A percentile compares a stretch with the other conserved stretches of the same genome.
These are phyloP conservation scores for Falco naumanni DNA, from an alignment of 2,797 vertebrate genomes.

Conservation along the genomic window DNA sequence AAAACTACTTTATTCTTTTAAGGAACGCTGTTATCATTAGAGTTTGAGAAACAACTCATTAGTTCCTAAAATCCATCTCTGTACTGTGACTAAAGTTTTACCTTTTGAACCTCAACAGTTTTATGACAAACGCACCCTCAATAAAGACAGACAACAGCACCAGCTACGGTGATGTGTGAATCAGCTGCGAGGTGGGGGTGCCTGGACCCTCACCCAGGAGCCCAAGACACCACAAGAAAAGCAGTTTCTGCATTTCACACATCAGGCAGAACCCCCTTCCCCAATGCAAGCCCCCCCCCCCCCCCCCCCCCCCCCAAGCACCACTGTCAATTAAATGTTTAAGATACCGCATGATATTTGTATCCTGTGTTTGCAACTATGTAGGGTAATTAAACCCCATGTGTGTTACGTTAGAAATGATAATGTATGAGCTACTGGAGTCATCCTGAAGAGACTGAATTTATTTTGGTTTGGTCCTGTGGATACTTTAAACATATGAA, in stretches of 20 bases:
- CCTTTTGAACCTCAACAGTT: not conserved
- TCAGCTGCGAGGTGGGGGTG: not conserved
- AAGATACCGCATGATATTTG: not conserved
- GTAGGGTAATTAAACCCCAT: slow-evolving; percentile 6
- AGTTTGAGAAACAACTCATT: not conserved
- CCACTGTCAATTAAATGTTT: not conserved
- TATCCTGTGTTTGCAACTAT: not conserved
- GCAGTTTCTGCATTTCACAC: not conserved
- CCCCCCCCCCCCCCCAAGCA: not conserved
- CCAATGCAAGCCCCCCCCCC: not conserved
- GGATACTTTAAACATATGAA: slow-evolving; percentile 47
- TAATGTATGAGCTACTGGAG: not conserved
- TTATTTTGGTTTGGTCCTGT: not conserved
- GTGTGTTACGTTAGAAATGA: not conserved
- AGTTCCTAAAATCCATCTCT: not conserved
- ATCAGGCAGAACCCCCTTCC: not conserved
- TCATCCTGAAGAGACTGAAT: slow-evolving; percentile 20
- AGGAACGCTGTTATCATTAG: not conserved
- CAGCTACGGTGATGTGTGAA: fast-evolving
- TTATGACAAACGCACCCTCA: not conserved
- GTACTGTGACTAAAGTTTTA: not conserved
- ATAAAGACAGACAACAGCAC: not conserved
- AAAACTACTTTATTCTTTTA: not conserved
- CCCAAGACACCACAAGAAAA: not conserved
- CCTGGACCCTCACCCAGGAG: not conserved